A percentile compares a stretch with the other conserved stretches of the same genome.
Evolutionary conservation across 2,797 vertebrate species (phyloP).

Genomic region (Otus scops): DNA sequence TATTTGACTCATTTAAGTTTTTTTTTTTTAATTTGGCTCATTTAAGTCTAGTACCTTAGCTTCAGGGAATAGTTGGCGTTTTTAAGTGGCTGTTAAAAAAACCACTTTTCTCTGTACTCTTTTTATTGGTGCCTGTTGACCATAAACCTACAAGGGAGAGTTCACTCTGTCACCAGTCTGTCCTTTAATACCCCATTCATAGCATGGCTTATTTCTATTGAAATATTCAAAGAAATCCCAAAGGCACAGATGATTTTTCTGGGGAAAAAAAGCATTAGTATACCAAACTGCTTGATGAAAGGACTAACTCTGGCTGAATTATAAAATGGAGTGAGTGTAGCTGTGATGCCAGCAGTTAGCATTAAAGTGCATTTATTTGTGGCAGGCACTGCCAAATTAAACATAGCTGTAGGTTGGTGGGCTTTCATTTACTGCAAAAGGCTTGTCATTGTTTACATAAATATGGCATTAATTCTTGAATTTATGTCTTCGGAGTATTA

Average conservation of each 20-base stretch:
- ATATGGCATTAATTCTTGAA: not conserved
- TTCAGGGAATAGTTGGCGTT: not conserved
- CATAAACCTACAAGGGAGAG: constrained; percentile 30
- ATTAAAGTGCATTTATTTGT: not conserved
- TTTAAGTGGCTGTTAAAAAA: constrained; percentile 23
- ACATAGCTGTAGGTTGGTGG: not conserved
- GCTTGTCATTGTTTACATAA: not conserved
- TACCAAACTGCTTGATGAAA: constrained; percentile 14
- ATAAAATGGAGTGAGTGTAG: not conserved
- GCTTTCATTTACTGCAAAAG: not conserved
- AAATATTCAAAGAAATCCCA: constrained; percentile 35
- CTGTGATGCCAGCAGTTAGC: not conserved
- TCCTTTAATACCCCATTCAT: not conserved
- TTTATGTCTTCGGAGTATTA: not conserved
- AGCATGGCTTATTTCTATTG: not conserved
- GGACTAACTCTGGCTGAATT: not conserved
- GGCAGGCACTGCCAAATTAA: not conserved
- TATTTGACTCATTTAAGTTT: not conserved
- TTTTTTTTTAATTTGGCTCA: constrained; percentile 19
- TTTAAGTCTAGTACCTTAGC: not conserved
- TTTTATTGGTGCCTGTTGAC: constrained; percentile 17
- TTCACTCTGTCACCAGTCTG: constrained; percentile 19
- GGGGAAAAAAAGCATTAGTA: not conserved
- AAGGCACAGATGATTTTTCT: not conserved
- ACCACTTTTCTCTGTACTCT: not conserved